Evolutionary conservation across 2,113 vertebrate genomes (phyloP).

Genomic region (Crotophaga sulcirostris): DNA sequence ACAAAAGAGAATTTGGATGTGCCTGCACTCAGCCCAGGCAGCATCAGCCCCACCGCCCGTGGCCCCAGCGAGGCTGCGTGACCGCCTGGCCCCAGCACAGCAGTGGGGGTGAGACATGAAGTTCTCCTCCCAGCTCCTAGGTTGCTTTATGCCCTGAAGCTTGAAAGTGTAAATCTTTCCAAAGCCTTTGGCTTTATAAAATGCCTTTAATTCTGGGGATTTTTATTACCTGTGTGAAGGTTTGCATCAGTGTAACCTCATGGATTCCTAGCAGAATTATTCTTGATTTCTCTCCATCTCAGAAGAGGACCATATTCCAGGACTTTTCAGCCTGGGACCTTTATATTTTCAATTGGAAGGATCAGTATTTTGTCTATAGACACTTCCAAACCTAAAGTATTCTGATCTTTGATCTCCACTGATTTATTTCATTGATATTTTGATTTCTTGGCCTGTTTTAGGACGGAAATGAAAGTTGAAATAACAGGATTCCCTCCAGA

Average conservation of each 20-base stretch:
- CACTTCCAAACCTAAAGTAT: neutral
- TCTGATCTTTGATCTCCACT: constrained; percentile 1
- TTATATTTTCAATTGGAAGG: constrained; percentile 9
- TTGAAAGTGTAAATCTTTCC: neutral
- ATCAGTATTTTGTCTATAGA: neutral
- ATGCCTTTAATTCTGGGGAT: neutral
- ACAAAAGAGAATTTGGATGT: neutral
- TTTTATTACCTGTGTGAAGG: constrained; percentile 25
- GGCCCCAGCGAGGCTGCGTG: neutral
- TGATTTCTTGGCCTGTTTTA: constrained; percentile 22
- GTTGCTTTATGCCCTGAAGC: constrained; percentile 13
- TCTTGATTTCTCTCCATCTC: constrained; percentile 31
- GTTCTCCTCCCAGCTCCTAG: neutral
- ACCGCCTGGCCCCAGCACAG: neutral
- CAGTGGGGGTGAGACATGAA: neutral
- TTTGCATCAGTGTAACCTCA: constrained; percentile 13
- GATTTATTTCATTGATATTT: constrained; percentile 42
- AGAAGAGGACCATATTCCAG: neutral
- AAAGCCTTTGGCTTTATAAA: constrained; percentile 48
- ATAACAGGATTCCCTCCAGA: constrained; percentile 12
- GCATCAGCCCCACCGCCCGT: rapidly evolving
- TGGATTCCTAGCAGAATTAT: constrained; percentile 4
- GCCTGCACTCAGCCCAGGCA: neutral
- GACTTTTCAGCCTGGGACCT: neutral
- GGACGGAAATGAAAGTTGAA: constrained; percentile 1